Evolutionary conservation across 2,888 invertebrate species (phyloP), one percentile per base, ranked within the genome.

Genomic region (Pheosia gnoma): DNA sequence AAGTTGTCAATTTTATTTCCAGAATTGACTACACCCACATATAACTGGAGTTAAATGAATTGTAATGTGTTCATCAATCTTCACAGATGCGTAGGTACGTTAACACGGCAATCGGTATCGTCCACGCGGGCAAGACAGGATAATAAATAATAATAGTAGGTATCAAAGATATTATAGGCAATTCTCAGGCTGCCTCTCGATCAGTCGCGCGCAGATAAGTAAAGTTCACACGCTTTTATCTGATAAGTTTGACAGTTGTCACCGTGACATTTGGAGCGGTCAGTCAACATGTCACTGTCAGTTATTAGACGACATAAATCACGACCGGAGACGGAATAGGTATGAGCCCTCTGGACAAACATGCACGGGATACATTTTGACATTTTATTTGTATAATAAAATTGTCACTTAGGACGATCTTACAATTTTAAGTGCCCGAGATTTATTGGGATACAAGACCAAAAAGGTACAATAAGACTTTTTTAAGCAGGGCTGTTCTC

Each of bases 151-250:
- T 25, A 25, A 25, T 25, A 25, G 25, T 25, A 37, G 39, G 36
- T 55, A 55, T 37, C 13, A 38, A 13, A 70, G 63, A 67, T 68
- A 25, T 25, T 25, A 54, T 63, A 63, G 61, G 64, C 59, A 60
- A 68, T 65, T 72, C 59, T 65, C 54, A 57, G 13, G 43, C 60
- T 60, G 61, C 55, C 74, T 63, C 71, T 72, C 75, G 74, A 79
- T 74, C 68, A 74, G 63, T 63, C 70, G 70, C 67, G 65, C 47
- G 66, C 65, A 71, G 88, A 90, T 89, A 89, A 89, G 79, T 67
- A 55, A 51, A 71, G 84, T 87, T 90, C 89, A 86, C 90, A 90
- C 86, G 85, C 72, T 70, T 68, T 80, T 86, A 87, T 85, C 84
- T 83, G 77, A 81, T 81, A 82, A 72, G 71, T 67, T 65, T 83